Evolutionary conservation across 2,888 invertebrate genomes (phyloP).

Genomic region (Gymnoscelis rufifasciata): DNA sequence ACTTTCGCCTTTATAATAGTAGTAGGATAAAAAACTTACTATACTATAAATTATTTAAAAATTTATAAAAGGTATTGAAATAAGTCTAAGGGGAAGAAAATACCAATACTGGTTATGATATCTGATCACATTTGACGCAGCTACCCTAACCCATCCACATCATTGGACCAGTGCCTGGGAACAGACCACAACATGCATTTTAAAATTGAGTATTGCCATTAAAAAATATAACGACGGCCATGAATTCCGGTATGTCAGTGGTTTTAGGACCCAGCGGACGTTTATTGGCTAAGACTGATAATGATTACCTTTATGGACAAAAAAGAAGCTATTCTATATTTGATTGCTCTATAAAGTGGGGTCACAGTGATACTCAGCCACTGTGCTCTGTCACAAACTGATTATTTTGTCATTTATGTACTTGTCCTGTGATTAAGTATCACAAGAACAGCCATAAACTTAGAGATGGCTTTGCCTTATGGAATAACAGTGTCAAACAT

Average conservation of each 20-base stretch:
- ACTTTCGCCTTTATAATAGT: too few species aligned
- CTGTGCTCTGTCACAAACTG: not conserved
- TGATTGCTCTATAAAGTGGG: slow-evolving; percentile 6
- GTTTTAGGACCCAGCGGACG: slow-evolving; percentile 43
- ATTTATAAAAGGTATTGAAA: too few species aligned
- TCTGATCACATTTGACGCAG: not conserved
- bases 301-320: slow-evolving; percentile 9
- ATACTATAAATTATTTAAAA: too few species aligned
- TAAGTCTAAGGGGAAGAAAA: too few species aligned
- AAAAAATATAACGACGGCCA: slow-evolving; percentile 63
- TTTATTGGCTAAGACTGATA: slow-evolving; percentile 15
- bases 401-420: too few species aligned
- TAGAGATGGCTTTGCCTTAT: too few species aligned
- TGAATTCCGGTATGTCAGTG: slow-evolving; percentile 66
- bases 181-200: slow-evolving; percentile 43
- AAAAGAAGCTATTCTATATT: slow-evolving; percentile 2
- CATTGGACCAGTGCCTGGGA: slow-evolving; percentile 48
- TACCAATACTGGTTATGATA: too few species aligned
- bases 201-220: slow-evolving; percentile 55
- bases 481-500: too few species aligned
- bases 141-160: not conserved
- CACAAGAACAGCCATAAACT: too few species aligned
- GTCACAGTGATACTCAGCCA: not conserved
- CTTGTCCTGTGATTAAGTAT: too few species aligned
- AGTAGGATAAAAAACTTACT: too few species aligned